phyloP scores from a whole-genome alignment of 2,797 vertebrate genomes.

The Acridotheres tristis region DNA sequence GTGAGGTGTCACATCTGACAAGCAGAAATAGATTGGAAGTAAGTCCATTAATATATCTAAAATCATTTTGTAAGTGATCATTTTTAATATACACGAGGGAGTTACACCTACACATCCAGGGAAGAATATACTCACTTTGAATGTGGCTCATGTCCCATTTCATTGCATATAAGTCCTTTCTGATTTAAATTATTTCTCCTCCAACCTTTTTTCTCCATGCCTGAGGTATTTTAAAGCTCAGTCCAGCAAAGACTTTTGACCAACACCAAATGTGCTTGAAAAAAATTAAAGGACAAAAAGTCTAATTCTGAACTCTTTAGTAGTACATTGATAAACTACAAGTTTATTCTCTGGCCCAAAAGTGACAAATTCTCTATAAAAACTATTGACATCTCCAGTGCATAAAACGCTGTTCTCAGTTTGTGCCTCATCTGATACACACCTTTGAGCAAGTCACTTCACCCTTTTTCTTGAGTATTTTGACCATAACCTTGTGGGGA shows the following conservation, averaged over 20 bases:
- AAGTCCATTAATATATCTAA: conserved; percentile 67
- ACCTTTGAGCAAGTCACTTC: neutral
- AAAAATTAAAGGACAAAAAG: neutral
- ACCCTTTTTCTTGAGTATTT: neutral
- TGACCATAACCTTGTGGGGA: neutral
- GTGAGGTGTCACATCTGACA: conserved; percentile 63
- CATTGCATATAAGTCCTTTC: neutral
- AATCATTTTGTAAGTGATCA: conserved; percentile 58
- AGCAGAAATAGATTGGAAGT: conserved; percentile 61
- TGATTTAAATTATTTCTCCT: conserved; percentile 7
- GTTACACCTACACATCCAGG: conserved; percentile 44
- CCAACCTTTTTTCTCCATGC: neutral
- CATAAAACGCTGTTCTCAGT: neutral
- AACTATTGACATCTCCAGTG: neutral
- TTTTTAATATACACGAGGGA: conserved; percentile 62
- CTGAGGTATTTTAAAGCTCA: neutral
- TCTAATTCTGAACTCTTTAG: neutral
- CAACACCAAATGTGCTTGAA: neutral
- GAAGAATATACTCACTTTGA: conserved; percentile 22
- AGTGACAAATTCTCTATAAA: neutral
- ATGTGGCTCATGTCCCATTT: conserved; percentile 24
- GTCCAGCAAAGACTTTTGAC: neutral
- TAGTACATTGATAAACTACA: neutral
- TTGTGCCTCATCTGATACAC: neutral
- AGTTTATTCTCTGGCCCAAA: neutral